A percentile compares a stretch with the other conserved stretches of the same genome.
Conservation (phyloP, 2,797 vertebrate species). For the Pterois miles region DNA sequence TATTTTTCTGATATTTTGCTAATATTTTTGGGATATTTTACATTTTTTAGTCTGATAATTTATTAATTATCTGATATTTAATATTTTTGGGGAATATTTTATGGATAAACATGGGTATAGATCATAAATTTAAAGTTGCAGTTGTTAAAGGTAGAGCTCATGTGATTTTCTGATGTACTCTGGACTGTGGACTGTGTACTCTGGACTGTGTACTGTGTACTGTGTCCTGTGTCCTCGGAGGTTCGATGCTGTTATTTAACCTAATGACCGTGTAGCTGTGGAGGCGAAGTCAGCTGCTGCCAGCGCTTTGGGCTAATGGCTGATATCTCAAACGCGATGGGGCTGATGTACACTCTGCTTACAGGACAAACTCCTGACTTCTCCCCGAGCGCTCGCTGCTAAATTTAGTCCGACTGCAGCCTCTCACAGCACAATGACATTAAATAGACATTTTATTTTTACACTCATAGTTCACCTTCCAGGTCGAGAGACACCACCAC, state of each 20-base stretch:
- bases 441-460: neutral
- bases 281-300: slow-evolving; percentile 27
- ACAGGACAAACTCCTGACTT: slow-evolving; percentile 39
- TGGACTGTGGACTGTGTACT: too few species aligned
- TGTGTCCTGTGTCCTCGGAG: neutral
- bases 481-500: slow-evolving; percentile 89
- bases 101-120: too few species aligned
- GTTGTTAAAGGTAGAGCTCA: too few species aligned
- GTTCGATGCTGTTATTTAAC: neutral
- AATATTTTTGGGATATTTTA: too few species aligned
- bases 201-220: too few species aligned
- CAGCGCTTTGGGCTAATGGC: slow-evolving; percentile 10
- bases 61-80: too few species aligned
- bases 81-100: too few species aligned
- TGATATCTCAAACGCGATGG: slow-evolving; percentile 30
- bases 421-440: neutral
- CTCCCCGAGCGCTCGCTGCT: slow-evolving; percentile 26
- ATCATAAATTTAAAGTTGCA: too few species aligned
- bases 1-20: too few species aligned
- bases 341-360: slow-evolving; percentile 27
- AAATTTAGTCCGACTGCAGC: slow-evolving; percentile 40
- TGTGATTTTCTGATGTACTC: too few species aligned
- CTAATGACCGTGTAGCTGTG: slow-evolving; percentile 3
- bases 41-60: too few species aligned
- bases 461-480: slow-evolving; percentile 80